These are phyloP conservation scores for Smittia sp. DNA, from an alignment of 2,888 invertebrate species.

Conservation along the genomic window DNA sequence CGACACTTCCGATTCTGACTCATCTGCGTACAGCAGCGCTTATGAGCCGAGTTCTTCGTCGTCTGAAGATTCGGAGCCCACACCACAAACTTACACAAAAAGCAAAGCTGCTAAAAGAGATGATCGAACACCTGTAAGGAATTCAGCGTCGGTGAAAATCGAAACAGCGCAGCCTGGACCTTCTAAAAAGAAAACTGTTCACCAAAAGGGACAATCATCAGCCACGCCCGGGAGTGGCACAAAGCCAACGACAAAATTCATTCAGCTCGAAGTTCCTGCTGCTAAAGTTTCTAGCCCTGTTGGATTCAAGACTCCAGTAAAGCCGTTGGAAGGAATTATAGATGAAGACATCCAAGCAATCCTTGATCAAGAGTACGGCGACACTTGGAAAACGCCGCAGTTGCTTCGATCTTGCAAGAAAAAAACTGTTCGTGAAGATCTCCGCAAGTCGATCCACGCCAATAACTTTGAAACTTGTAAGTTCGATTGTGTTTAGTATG, in stretches of 20 bases:
- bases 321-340: not conserved
- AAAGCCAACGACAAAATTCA: not conserved
- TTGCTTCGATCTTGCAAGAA: constrained; percentile 46
- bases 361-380: constrained; percentile 50
- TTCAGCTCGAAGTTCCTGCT: no score
- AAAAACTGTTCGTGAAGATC: not conserved
- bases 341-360: constrained; percentile 46
- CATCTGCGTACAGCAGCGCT: not conserved
- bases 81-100: no score
- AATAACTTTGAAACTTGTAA: constrained; percentile 49
- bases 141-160: not conserved
- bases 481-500: not conserved
- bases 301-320: not conserved
- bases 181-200: not conserved
- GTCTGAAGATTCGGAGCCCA: not conserved
- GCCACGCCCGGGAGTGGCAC: not conserved
- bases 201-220: not conserved
- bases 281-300: no score
- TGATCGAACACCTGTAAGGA: no score
- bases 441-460: constrained; percentile 43
- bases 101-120: no score
- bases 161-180: not conserved
- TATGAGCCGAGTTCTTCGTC: not conserved
- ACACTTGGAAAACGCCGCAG: constrained; percentile 52
- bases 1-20: not conserved